Base-by-base conservation (phyloP, 2,113 vertebrate species). In the Sapayoa aenigma region DNA sequence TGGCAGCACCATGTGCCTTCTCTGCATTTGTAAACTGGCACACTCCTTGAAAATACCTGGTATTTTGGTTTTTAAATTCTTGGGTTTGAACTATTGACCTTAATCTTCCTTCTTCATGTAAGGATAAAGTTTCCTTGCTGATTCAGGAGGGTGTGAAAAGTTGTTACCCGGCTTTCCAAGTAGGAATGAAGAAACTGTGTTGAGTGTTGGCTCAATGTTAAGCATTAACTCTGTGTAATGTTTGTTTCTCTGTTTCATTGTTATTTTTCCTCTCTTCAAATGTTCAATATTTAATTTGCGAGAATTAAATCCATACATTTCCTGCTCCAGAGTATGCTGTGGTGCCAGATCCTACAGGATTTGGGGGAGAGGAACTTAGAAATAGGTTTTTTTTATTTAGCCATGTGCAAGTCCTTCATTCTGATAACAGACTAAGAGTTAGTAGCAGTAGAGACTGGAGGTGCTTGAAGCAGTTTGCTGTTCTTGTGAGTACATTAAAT, bases 211-310 rank as follows among this genome's bases (percentile, higher is more conserved):
- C 30, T 91, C 31, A 23, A 0, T 94, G 92, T 91, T 82, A 58
- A 75, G 17, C 84, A 75, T 94, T 78, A 67, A 49, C 22, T 94
- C 55, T 72, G 73, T 95, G 81, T 35, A 39, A 49, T 82, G 84
- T 96, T 78, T 49, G 77, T 94, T 90, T 16, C 25, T 60, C 41
- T 69, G 73, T 94, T 92, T 86, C 23, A 1, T 8, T 55, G 80
- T 89, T 91, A 9, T 37, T 86, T 92, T 93, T 65, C 46, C 24
- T 60, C 30, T 79, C 33, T 84, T 58, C 16, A 12, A 15, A 35
- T 82, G 18, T 73, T 96, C 12, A 50, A 1, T 30, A 19, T 92
- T 72, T 75, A 49, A 41, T 87, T 82, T 78, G 23, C 52, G 75
- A 87, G 47, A 75, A 60, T 21, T 71, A 84, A 89, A 71, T 37